Percentiles rank a stretch among this genome's conserved stretches.
These are phyloP conservation scores for Sinocyclocheilus anophthalmus DNA, from an alignment of 2,113 vertebrate genomes.

Conservation along the genomic window DNA sequence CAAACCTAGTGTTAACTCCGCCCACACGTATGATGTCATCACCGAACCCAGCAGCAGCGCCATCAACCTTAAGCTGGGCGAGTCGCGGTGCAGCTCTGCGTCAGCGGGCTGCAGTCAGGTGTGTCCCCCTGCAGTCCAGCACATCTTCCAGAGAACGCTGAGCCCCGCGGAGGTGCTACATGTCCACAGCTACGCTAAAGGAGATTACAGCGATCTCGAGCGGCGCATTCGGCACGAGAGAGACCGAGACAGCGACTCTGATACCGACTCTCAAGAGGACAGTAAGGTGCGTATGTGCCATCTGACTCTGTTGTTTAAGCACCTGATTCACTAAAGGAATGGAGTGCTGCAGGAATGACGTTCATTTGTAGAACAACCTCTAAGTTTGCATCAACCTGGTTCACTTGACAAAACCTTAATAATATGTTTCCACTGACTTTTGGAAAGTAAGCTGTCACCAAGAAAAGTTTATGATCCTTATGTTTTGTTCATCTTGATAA, in stretches of 20 bases:
- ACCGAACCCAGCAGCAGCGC: not conserved
- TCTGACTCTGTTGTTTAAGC: not conserved
- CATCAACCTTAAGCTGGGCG: not conserved
- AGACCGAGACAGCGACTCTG: constrained; percentile 50
- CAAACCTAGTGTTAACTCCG: not conserved
- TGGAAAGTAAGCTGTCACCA: not conserved
- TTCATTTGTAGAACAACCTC: not conserved
- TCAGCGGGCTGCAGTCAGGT: not conserved
- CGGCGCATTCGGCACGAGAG: constrained; percentile 57
- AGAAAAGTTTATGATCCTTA: not conserved
- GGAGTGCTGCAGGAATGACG: not conserved
- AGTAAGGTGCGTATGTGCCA: constrained; percentile 20
- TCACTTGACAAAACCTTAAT: not conserved
- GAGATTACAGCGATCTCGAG: constrained; percentile 75
- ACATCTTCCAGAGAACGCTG: constrained; percentile 76
- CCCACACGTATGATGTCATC: not conserved
- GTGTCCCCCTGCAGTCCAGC: constrained; percentile 54
- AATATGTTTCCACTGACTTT: not conserved
- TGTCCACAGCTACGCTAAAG: constrained; percentile 89
- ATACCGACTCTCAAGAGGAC: constrained; percentile 60
- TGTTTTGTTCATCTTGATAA: not conserved
- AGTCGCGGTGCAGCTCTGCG: not conserved
- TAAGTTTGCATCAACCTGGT: not conserved
- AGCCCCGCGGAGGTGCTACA: constrained; percentile 83
- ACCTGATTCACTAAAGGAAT: not conserved